phyloP scores from a whole-genome alignment of 2,113 vertebrate species.

The Puffinus mauretanicus region DNA sequence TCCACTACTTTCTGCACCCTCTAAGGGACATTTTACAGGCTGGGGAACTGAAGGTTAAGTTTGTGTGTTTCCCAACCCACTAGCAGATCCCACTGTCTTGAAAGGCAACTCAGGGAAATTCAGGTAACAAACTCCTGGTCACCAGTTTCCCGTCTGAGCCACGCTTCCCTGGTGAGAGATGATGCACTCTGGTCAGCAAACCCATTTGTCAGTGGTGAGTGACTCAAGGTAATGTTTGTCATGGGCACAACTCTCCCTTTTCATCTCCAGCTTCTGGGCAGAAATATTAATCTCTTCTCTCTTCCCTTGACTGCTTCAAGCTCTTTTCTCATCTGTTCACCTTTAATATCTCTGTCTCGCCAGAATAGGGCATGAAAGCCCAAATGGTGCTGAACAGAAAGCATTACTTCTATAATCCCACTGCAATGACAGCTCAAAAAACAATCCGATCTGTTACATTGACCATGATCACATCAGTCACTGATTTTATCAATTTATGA shows the following conservation, averaged over 20 bases:
- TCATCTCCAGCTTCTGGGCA: neutral
- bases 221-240: conserved; percentile 15
- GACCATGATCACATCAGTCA: neutral
- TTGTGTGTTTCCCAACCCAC: neutral
- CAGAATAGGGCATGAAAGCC: neutral
- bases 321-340: neutral
- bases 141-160: neutral
- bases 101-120: neutral
- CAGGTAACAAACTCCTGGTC: neutral
- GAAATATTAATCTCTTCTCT: conserved; percentile 40
- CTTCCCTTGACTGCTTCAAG: conserved; percentile 25
- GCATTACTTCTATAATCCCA: neutral
- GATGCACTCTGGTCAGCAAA: neutral
- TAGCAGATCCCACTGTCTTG: neutral
- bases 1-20: neutral
- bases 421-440: neutral
- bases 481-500: neutral
- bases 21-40: neutral
- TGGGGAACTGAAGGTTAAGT: neutral
- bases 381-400: neutral
- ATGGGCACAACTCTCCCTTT: neutral
- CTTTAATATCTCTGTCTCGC: conserved; percentile 38
- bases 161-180: neutral
- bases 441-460: neutral
- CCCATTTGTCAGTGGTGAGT: neutral